Conservation (phyloP, 2,113 vertebrate species). For the Anarrhichthys ocellatus region DNA sequence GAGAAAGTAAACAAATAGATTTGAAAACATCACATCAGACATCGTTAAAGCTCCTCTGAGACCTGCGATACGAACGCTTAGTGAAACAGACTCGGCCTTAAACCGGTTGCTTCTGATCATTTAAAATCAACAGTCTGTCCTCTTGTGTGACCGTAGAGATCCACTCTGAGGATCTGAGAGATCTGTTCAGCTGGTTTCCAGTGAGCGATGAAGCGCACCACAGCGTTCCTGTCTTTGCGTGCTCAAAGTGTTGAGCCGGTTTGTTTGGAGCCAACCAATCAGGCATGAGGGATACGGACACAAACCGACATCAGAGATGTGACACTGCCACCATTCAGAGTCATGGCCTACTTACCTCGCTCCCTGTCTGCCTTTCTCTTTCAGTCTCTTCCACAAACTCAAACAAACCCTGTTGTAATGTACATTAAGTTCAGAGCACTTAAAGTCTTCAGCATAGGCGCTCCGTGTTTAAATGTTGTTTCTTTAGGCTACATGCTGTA, state of each 20-base stretch:
- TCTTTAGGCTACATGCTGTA: background rate
- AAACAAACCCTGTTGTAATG: background rate
- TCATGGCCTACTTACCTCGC: slow-evolving; percentile 74
- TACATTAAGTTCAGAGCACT: background rate
- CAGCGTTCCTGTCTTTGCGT: slow-evolving; percentile 58
- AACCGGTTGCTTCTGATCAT: slow-evolving; percentile 6
- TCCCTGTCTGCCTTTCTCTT: slow-evolving; percentile 27
- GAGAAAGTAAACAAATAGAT: slow-evolving; percentile 57
- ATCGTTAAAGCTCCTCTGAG: slow-evolving; percentile 23
- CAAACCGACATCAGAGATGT: slow-evolving; percentile 78
- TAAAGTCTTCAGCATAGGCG: background rate
- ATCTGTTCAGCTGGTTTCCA: slow-evolving; percentile 16
- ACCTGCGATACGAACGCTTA: slow-evolving; percentile 20
- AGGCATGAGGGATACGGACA: slow-evolving; percentile 63
- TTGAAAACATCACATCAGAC: slow-evolving; percentile 22
- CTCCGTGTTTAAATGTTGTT: slow-evolving; percentile 1
- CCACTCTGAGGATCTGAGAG: background rate
- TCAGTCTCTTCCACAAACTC: background rate
- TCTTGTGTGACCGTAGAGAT: background rate
- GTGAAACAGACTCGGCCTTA: slow-evolving; percentile 19
- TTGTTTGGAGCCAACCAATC: slow-evolving; percentile 74
- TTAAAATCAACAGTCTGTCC: background rate
- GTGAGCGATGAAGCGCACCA: slow-evolving; percentile 29
- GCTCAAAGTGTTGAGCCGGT: slow-evolving; percentile 59
- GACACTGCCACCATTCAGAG: slow-evolving; percentile 78